phyloP scores from a whole-genome alignment of 2,888 invertebrate species.

The Sesia apiformis region DNA sequence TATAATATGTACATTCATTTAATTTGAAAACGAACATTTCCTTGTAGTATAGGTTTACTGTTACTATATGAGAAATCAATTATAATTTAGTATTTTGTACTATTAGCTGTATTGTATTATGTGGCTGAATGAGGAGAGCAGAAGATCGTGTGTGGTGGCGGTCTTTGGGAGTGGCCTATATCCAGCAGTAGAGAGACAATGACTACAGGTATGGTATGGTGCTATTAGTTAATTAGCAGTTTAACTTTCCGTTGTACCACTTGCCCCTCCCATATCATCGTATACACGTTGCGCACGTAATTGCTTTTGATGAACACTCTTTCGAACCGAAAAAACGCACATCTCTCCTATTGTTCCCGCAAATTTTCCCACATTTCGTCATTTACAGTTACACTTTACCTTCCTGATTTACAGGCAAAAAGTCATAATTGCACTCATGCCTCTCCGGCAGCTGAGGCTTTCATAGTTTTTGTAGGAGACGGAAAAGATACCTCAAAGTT shows the following conservation, averaged over 20 bases:
- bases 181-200: too few relatives aligned
- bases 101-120: too few relatives aligned
- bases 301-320: constrained; percentile 65
- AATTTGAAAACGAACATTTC: too few relatives aligned
- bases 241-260: constrained; percentile 12
- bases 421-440: constrained; percentile 56
- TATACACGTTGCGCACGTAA: constrained; percentile 54
- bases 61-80: too few relatives aligned
- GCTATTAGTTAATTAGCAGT: background rate
- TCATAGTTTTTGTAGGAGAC: background rate
- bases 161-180: too few relatives aligned
- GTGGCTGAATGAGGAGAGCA: too few relatives aligned
- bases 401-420: constrained; percentile 64
- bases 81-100: too few relatives aligned
- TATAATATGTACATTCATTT: too few relatives aligned
- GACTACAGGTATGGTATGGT: too few relatives aligned
- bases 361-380: constrained; percentile 69
- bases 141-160: too few relatives aligned
- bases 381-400: constrained; percentile 59
- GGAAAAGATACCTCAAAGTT: background rate
- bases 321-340: constrained; percentile 62
- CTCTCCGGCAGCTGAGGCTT: background rate
- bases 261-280: constrained; percentile 32
- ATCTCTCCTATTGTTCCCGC: constrained; percentile 62
- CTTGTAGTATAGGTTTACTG: too few relatives aligned